Percentiles rank a stretch among this genome's conserved stretches.
These are phyloP conservation scores for Leptinotarsa peninsularis DNA, from an alignment of 2,888 invertebrate genomes.

Conservation along the genomic window DNA sequence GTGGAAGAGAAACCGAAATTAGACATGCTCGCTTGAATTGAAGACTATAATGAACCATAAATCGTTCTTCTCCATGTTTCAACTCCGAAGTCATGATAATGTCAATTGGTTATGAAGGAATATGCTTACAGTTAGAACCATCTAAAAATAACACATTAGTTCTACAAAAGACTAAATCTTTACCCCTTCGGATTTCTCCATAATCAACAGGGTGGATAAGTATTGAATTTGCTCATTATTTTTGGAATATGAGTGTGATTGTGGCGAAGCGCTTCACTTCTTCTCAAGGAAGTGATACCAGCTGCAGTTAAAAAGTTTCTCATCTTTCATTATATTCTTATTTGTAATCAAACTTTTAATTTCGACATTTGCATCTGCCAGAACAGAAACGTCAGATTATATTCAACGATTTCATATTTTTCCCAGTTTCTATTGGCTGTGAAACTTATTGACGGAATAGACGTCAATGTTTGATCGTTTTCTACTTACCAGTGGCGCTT, in stretches of 20 bases:
- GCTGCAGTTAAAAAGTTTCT: no score
- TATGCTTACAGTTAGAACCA: background rate
- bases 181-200: background rate
- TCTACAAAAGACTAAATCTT: background rate
- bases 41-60: conserved; percentile 77
- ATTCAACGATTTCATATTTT: no score
- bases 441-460: no score
- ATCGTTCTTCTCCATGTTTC: conserved; percentile 37
- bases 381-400: no score
- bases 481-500: no score
- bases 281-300: background rate
- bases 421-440: no score
- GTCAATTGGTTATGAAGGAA: background rate
- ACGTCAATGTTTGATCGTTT: no score
- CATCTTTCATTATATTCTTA: no score
- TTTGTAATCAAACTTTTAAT: no score
- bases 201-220: background rate
- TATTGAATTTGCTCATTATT: background rate
- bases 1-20: conserved; percentile 86
- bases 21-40: conserved; percentile 85
- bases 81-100: conserved; percentile 33
- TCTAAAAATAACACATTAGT: conserved; percentile 6
- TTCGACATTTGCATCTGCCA: no score
- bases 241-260: background rate
- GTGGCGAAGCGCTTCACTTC: no score